Conservation (phyloP, 2,113 vertebrate genomes). For the Lasiurus borealis region DNA sequence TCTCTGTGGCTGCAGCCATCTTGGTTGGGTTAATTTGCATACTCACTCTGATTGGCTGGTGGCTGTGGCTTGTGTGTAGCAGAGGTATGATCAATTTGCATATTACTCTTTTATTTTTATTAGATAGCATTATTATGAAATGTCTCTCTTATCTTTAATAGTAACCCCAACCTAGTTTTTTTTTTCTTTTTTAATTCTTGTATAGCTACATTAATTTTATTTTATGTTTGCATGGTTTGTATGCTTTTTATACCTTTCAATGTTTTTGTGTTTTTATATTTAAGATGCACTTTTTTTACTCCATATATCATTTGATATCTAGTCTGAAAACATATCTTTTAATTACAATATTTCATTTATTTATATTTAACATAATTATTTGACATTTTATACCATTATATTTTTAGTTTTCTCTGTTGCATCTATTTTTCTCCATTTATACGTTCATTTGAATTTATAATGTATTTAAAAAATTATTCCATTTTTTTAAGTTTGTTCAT, state of each 20-base stretch:
- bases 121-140: background rate
- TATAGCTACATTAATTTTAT: background rate
- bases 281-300: background rate
- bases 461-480: background rate
- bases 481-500: background rate
- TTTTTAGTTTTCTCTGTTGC: background rate
- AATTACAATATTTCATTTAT: background rate
- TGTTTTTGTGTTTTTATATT: background rate
- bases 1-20: too few relatives aligned
- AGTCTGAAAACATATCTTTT: background rate
- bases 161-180: background rate
- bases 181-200: background rate
- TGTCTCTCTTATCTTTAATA: background rate
- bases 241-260: background rate
- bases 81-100: too few relatives aligned
- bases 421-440: background rate
- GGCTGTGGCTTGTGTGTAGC: too few relatives aligned
- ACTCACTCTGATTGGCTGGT: too few relatives aligned
- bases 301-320: background rate
- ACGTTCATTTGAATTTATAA: background rate
- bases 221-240: background rate
- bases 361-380: background rate
- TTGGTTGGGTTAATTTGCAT: too few relatives aligned
- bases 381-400: background rate
- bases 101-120: too few relatives aligned